Conservation (phyloP, 2,797 vertebrate species). For the Scolopax bukidnonensis region DNA sequence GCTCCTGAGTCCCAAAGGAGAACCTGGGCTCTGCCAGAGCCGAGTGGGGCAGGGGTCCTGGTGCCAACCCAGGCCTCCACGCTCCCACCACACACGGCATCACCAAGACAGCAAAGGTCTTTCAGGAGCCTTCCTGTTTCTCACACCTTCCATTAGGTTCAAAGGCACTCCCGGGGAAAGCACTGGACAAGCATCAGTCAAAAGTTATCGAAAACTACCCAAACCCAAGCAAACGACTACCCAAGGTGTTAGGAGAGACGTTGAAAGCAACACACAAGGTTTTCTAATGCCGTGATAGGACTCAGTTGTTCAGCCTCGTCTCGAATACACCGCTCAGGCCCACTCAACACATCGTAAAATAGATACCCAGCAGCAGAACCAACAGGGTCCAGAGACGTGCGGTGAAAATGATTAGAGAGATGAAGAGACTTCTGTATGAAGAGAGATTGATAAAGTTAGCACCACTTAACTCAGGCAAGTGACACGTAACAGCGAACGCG, state of each 20-base stretch:
- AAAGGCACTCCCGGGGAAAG: not conserved
- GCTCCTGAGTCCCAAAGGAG: not conserved
- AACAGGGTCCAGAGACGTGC: constrained; percentile 64
- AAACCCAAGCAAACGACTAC: not conserved
- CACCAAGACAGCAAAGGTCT: not conserved
- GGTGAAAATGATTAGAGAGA: constrained; percentile 68
- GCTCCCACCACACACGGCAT: not conserved
- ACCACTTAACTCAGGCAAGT: not conserved
- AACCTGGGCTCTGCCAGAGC: not conserved
- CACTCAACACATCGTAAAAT: constrained; percentile 68
- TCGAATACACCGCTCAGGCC: constrained; percentile 47
- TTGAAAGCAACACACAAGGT: not conserved
- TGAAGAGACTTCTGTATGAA: constrained; percentile 71
- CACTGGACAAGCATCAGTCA: not conserved
- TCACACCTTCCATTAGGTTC: not conserved
- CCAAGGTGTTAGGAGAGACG: constrained; percentile 2
- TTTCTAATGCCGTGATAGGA: constrained; percentile 5
- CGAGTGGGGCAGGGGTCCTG: not conserved
- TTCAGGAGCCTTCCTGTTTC: not conserved
- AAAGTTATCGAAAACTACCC: not conserved
- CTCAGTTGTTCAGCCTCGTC: constrained; percentile 39
- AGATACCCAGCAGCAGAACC: constrained; percentile 65
- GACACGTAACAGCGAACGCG: constrained; percentile 2
- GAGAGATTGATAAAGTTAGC: constrained; percentile 66
- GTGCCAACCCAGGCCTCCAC: not conserved